Base-by-base conservation (phyloP, 2,797 vertebrate genomes). In the Pangasius sanitwongsei region DNA sequence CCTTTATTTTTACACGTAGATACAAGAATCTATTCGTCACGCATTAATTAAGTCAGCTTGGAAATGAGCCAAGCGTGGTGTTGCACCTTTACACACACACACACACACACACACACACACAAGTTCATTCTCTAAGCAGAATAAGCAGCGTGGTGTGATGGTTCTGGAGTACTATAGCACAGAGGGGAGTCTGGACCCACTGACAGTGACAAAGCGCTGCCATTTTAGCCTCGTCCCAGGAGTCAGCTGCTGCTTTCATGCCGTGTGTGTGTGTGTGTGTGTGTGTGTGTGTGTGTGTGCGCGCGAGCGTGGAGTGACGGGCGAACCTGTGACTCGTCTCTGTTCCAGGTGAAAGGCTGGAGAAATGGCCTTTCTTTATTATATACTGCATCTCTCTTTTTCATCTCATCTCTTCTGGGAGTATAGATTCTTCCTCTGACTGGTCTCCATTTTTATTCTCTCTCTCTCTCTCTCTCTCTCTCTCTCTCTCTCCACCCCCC, bases 251-350 rank as follows among this genome's bases (percentile, higher is more conserved):
- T 75, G 72, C 87, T 83, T 70, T 85, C 82, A 83, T 83, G 50
- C 86, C 70, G 23, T 53, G 44, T 69, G 89, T 87, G 70, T 25
- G 82, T 57, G 44, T 72, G 89, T 87, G 70, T 25, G 82, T 18
- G 55, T 57, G 55, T 57, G 55, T 57, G 55, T 57, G 23, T 53
- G 44, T 69, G 89, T 87, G 70, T 25, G 80, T 28, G 72, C 50
- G 72, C 91, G 91, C 90, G 59, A 92, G 86, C 37, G 44, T 80
- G 90, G 88, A 87, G 87, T 90, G 93, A 93, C 91, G 67, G 77
- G 87, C 34, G 16, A 34, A 75, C 82, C 15, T 84, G 85, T 67
- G 63, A 90, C 88, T 67, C 53, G 41, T 41, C 77, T 87, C 67
- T 85, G 41, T 72, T 59, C 92, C 80, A 88, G 92, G 67, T 70